phyloP scores from a whole-genome alignment of 2,888 invertebrate genomes.

The Boloria euphrosyne region DNA sequence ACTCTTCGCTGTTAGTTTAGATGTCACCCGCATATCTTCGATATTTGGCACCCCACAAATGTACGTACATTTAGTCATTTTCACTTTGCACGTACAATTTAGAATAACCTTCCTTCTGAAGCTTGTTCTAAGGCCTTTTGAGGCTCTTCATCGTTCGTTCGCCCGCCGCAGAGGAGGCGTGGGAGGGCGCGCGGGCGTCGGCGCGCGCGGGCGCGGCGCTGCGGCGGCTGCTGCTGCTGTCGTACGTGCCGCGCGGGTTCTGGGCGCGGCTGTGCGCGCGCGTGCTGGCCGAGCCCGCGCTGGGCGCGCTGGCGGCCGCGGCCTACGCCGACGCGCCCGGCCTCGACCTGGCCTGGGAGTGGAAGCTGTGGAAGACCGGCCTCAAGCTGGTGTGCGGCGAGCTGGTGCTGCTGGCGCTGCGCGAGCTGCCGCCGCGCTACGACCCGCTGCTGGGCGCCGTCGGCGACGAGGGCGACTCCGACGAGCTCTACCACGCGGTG shows the following conservation, averaged over 20 bases:
- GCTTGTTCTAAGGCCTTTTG: too few relatives aligned
- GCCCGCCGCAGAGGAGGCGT: constrained; percentile 67
- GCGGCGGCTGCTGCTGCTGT: constrained; percentile 92
- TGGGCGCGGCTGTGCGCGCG: constrained; percentile 97
- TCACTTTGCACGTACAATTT: too few relatives aligned
- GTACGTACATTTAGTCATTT: too few relatives aligned
- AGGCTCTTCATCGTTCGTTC: too few relatives aligned
- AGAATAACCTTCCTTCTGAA: too few relatives aligned
- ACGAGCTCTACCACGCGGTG: constrained; percentile 48
- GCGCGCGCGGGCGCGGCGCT: constrained; percentile 82
- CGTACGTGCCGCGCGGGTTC: constrained; percentile 98
- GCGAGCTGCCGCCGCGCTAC: constrained; percentile 87
- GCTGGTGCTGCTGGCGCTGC: constrained; percentile 90
- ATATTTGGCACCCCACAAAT: too few relatives aligned
- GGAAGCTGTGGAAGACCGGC: constrained; percentile 97
- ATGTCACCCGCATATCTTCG: too few relatives aligned
- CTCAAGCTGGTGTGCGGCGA: constrained; percentile 92
- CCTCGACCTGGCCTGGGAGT: constrained; percentile 89
- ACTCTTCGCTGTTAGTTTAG: too few relatives aligned
- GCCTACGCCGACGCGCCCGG: constrained; percentile 86
- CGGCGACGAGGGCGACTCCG: constrained; percentile 47
- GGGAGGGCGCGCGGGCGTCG: constrained; percentile 45
- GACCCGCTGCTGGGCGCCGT: constrained; percentile 60
- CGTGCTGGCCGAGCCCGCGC: constrained; percentile 93
- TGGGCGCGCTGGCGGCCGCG: constrained; percentile 89